A percentile compares a stretch with the other conserved stretches of the same genome.
These are phyloP conservation scores for Xenus cinereus DNA, from an alignment of 2,113 vertebrate species.

Conservation along the genomic window DNA sequence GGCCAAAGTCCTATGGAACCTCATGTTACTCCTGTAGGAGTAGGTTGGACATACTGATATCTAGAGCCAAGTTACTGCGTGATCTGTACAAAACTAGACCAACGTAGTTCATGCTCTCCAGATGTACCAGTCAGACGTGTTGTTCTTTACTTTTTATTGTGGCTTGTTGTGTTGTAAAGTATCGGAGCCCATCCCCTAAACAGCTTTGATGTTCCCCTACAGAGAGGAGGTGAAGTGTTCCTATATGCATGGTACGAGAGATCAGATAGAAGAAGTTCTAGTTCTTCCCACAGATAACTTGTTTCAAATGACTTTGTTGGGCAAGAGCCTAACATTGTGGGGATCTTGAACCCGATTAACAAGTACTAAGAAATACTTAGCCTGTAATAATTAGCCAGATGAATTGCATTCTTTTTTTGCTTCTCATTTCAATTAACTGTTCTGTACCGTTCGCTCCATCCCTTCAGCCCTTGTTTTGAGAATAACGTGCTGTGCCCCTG, in stretches of 20 bases:
- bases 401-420: not conserved
- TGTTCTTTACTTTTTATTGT: not conserved
- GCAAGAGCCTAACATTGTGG: not conserved
- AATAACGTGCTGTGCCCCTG: not conserved
- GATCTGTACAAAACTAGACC: not conserved
- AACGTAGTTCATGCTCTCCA: fast-evolving
- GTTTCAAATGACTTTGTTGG: not conserved
- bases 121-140: not conserved
- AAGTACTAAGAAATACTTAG: not conserved
- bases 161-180: not conserved
- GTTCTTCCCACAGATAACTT: not conserved
- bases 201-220: not conserved
- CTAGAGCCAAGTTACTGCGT: not conserved
- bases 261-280: not conserved
- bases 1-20: not conserved
- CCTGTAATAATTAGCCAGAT: not conserved
- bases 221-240: not conserved
- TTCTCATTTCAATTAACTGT: not conserved
- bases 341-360: not conserved
- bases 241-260: not conserved
- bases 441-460: not conserved
- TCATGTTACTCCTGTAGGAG: not conserved
- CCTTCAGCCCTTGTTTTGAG: not conserved
- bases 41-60: not conserved
- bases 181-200: not conserved